phyloP scores from a whole-genome alignment of 2,113 vertebrate species.

The Lampris megalopsis region DNA sequence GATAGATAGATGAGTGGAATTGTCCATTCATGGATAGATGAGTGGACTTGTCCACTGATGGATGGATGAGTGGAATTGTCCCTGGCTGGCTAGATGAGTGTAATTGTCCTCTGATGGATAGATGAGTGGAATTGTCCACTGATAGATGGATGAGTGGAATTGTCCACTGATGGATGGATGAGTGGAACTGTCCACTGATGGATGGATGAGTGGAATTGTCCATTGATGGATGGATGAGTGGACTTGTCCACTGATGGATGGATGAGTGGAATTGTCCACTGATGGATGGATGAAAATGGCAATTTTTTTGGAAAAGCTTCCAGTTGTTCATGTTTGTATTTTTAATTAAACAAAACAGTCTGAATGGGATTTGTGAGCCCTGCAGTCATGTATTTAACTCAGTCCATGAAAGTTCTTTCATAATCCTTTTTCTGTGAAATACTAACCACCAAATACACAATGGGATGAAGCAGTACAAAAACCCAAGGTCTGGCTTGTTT shows the following conservation, averaged over 20 bases:
- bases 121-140: neutral
- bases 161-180: neutral
- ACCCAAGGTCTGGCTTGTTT: too few relatives aligned
- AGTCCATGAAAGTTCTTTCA: too few relatives aligned
- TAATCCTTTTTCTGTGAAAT: too few relatives aligned
- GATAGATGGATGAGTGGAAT: neutral
- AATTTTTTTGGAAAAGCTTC: too few relatives aligned
- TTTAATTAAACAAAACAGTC: too few relatives aligned
- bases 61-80: neutral
- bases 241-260: neutral
- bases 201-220: neutral
- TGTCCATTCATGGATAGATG: neutral
- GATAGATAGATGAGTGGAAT: neutral
- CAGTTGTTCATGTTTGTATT: too few relatives aligned
- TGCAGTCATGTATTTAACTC: too few relatives aligned
- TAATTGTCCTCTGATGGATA: neutral
- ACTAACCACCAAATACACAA: too few relatives aligned
- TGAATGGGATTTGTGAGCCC: too few relatives aligned
- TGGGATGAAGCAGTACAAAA: too few relatives aligned
- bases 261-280: neutral
- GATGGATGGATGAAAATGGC: neutral
- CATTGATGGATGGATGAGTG: neutral
- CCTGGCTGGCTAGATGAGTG: neutral
- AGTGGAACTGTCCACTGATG: neutral
- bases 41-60: neutral